phyloP scores from a whole-genome alignment of 2,797 vertebrate species.

The Danionella dracula region DNA sequence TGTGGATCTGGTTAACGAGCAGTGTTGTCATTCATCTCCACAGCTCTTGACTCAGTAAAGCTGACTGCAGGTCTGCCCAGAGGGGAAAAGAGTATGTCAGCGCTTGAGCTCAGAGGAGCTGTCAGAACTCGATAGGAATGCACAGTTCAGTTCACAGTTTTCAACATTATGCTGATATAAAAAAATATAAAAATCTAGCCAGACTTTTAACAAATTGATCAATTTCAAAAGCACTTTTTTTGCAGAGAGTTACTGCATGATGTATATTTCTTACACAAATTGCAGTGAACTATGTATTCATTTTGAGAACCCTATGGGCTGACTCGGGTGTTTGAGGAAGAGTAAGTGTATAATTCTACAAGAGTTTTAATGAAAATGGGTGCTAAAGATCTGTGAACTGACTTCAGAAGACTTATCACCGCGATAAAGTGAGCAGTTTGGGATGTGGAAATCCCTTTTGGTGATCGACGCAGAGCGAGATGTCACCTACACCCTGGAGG shows the following conservation, averaged over 20 bases:
- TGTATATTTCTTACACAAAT: no score
- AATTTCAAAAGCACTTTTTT: no score
- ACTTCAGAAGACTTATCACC: slow-evolving; percentile 29
- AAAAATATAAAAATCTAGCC: no score
- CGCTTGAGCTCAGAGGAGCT: background rate
- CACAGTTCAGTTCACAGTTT: no score
- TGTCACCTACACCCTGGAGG: slow-evolving; percentile 11
- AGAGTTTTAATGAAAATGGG: slow-evolving; percentile 19
- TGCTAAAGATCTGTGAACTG: slow-evolving; percentile 6
- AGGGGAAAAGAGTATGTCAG: slow-evolving; percentile 5
- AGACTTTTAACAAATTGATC: no score
- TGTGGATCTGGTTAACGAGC: background rate
- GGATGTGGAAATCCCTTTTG: background rate
- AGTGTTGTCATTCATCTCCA: background rate
- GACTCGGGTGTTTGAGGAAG: background rate
- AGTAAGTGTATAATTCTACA: background rate
- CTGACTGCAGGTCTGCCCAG: background rate
- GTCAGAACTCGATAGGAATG: background rate
- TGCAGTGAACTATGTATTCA: no score
- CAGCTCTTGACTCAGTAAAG: background rate
- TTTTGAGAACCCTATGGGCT: no score
- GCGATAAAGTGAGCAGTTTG: slow-evolving; percentile 17
- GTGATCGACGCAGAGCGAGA: slow-evolving; percentile 12
- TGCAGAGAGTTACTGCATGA: no score
- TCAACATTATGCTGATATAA: no score